Evolutionary conservation across 2,888 invertebrate genomes (phyloP), one percentile per base, ranked within the genome.

Genomic region (Apotomis capreana): DNA sequence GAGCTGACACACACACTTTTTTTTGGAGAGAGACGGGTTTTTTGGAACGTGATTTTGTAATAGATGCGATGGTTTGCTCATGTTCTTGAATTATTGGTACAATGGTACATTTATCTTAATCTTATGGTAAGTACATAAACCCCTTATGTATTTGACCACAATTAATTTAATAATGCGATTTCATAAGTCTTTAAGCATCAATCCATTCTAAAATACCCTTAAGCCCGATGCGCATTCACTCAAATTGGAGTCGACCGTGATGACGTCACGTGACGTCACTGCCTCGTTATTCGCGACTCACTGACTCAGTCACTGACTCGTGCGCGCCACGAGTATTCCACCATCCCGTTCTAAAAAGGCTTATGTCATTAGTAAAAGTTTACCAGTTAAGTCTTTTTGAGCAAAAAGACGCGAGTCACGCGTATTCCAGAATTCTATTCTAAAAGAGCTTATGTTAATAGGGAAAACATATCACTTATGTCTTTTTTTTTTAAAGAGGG

Each of bases 241-340:
- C 71, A 57, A 57, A 65, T 65, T 36, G 72, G 76, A 75, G 75
- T 76, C 76, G 73, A 46, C 49, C 40, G 62, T 74, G 76, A 76
- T 70, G 74, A 76, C 64, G 64, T 74, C 73, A 70, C 68, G 55
- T 65, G 68, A 64, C 65, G 62, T 65, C 64, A 57, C 74, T 67
- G 51, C 69, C 69, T 71, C 72, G 57, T 68, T 70, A 69, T 70
- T 70, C 57, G 12, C 62, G 61, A 63, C 61, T 70, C 68, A 70
- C 73, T 70, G 69, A 68, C 67, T 71, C 68, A 54, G 55, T 65
- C 74, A 13, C 58, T 67, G 70, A 69, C 63, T 62, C 62, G 55
- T 55, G 60, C 36, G 58, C 55, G 60, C 60, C 44, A 55, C 59
- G 54, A 61, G 61, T 61, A 52, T 52, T 13, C 54, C 59, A 3